A percentile compares a stretch with the other conserved stretches of the same genome.
Conservation (phyloP, 2,113 vertebrate species). For the Martes martes region DNA sequence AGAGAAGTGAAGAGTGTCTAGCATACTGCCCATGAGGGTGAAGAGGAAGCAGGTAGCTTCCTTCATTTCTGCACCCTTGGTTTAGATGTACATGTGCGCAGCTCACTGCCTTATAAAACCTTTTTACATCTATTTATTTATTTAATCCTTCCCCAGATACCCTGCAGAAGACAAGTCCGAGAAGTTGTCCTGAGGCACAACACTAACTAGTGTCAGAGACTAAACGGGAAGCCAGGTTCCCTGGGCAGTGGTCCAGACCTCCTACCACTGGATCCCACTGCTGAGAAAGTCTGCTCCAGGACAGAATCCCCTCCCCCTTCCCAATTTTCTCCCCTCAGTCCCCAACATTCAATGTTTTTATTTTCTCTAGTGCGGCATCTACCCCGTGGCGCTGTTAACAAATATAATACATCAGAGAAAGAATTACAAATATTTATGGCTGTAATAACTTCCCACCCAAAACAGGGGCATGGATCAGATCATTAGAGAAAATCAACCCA, state of each 20-base stretch:
- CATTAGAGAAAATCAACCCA: constrained; percentile 66
- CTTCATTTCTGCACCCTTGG: neutral
- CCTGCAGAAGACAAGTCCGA: neutral
- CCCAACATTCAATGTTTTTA: neutral
- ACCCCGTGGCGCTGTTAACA: constrained; percentile 31
- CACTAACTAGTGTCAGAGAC: neutral
- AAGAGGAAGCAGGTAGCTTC: neutral
- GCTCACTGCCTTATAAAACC: neutral
- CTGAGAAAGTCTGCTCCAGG: neutral
- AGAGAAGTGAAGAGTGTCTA: neutral
- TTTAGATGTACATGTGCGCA: neutral
- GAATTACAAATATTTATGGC: constrained; percentile 70
- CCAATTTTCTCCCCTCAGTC: neutral
- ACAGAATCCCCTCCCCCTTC: neutral
- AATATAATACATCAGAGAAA: constrained; percentile 52
- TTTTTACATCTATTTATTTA: neutral
- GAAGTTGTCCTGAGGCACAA: neutral
- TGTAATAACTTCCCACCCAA: constrained; percentile 63
- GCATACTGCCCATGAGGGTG: neutral
- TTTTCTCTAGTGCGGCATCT: constrained; percentile 42
- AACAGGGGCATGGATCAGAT: constrained; percentile 30
- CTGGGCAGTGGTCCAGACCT: neutral
- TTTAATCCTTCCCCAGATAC: neutral
- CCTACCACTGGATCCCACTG: neutral
- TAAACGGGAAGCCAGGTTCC: neutral